Percentiles rank a stretch among this genome's conserved stretches.
Evolutionary conservation across 1,140 invertebrate genomes (phyloP).

Genomic region (Aculops lycopersici): DNA sequence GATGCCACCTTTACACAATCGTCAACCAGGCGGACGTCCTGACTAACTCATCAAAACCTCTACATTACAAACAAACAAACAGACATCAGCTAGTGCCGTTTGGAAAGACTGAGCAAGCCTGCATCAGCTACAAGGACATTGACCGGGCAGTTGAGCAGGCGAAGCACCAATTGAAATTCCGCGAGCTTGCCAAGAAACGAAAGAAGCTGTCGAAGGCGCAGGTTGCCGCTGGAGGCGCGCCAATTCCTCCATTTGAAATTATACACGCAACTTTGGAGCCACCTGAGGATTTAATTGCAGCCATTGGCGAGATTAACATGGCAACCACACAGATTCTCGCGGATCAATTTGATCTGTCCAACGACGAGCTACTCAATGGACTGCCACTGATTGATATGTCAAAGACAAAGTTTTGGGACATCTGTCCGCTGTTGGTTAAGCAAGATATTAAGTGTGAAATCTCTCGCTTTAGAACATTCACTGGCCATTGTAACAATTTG

Average conservation of each 20-base stretch:
- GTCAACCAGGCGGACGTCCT: no score
- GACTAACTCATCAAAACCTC: background rate
- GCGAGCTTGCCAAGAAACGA: no score
- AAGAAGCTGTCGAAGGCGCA: no score
- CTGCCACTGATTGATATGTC: slow-evolving; percentile 57
- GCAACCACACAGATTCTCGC: slow-evolving; percentile 9
- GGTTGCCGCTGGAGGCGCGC: no score
- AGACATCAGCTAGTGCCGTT: background rate
- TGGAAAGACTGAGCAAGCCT: slow-evolving; percentile 25
- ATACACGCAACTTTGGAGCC: slow-evolving; percentile 10
- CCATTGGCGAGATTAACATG: slow-evolving; percentile 8
- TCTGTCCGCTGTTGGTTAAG: slow-evolving; percentile 52
- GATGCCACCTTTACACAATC: no score
- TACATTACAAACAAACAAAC: background rate
- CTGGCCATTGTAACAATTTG: slow-evolving; percentile 68
- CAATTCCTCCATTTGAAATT: slow-evolving; percentile 12
- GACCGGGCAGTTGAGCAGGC: slow-evolving; percentile 58
- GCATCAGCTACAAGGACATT: slow-evolving; percentile 62
- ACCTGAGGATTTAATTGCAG: slow-evolving; percentile 4
- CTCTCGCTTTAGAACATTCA: slow-evolving; percentile 38
- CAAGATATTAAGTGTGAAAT: slow-evolving; percentile 41
- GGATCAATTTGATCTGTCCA: slow-evolving; percentile 28
- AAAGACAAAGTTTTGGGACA: slow-evolving; percentile 38
- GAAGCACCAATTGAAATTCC: slow-evolving; percentile 25
- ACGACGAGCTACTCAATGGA: slow-evolving; percentile 53